Evolutionary conservation across 2,113 vertebrate species (phyloP).

Genomic region (Ammodytes dubius): DNA sequence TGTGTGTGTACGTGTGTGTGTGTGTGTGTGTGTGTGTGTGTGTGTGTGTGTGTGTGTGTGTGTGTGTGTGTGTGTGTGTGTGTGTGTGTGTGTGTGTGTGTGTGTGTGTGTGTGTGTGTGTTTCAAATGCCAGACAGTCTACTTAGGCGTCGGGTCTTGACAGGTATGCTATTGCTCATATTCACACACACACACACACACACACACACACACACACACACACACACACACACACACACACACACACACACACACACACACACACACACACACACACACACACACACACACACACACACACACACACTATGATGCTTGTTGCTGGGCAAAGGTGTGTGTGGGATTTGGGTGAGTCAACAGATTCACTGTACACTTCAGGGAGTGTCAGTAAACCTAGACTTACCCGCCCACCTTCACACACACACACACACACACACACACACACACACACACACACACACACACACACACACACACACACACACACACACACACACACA

Average conservation of each 20-base stretch:
- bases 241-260: conserved; percentile 10
- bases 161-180: conserved; percentile 26
- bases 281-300: conserved; percentile 12
- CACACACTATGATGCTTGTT: neutral
- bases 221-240: conserved; percentile 3
- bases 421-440: conserved; percentile 7
- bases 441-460: conserved; percentile 9
- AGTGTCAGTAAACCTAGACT: conserved; percentile 43
- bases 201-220: conserved; percentile 14
- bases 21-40: neutral
- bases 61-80: neutral
- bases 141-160: conserved; percentile 1
- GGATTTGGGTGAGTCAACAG: conserved; percentile 42
- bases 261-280: conserved; percentile 15
- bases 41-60: neutral
- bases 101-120: neutral
- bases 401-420: conserved; percentile 32
- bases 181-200: conserved; percentile 14
- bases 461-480: conserved; percentile 24
- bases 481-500: conserved; percentile 49
- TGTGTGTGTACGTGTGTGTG: neutral
- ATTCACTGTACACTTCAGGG: conserved; percentile 33
- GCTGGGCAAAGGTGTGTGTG: conserved; percentile 28
- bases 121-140: neutral
- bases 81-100: neutral